phyloP scores from a whole-genome alignment of 2,888 invertebrate species.

The Apoda limacodes region DNA sequence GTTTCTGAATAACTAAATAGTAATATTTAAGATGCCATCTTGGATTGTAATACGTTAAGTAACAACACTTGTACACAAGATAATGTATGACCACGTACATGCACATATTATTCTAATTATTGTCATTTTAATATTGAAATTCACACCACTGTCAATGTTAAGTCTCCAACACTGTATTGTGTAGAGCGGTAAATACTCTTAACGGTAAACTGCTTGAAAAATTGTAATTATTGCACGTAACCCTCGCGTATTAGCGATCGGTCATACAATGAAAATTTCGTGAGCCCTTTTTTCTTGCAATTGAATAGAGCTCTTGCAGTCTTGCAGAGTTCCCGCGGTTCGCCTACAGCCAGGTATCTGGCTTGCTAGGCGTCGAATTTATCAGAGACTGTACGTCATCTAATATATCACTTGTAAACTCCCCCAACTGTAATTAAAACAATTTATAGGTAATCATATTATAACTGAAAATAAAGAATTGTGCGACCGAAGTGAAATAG shows the following conservation, averaged over 20 bases:
- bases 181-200: slow-evolving; percentile 33
- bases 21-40: too few relatives aligned
- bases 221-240: slow-evolving; percentile 27
- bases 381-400: slow-evolving; percentile 92
- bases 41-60: too few relatives aligned
- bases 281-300: too few relatives aligned
- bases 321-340: neutral
- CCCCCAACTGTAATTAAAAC: slow-evolving; percentile 75
- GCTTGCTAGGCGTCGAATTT: slow-evolving; percentile 87
- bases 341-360: slow-evolving; percentile 87
- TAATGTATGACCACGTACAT: slow-evolving; percentile 34
- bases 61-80: too few relatives aligned
- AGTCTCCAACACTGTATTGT: slow-evolving; percentile 31
- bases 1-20: too few relatives aligned
- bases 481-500: too few relatives aligned
- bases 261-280: too few relatives aligned
- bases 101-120: slow-evolving; percentile 43
- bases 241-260: too few relatives aligned
- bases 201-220: slow-evolving; percentile 33
- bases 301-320: too few relatives aligned
- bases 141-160: slow-evolving; percentile 46
- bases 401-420: slow-evolving; percentile 87
- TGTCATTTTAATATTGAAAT: slow-evolving; percentile 56
- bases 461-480: too few relatives aligned
- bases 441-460: slow-evolving; percentile 1